Evolutionary conservation across 2,888 invertebrate species (phyloP).

Genomic region (Hemaris fuciformis): DNA sequence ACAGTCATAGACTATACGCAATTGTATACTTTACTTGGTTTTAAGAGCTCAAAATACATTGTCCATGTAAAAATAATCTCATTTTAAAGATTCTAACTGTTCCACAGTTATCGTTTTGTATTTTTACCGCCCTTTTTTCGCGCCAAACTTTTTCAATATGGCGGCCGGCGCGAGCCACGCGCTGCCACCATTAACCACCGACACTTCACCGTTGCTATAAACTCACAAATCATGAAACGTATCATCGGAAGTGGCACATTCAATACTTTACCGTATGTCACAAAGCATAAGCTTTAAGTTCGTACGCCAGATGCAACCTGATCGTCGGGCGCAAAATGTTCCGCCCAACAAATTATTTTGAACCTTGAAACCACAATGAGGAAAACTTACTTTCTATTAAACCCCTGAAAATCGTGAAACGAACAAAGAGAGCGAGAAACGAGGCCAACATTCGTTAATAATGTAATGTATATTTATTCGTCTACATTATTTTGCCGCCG

Average conservation of each 20-base stretch:
- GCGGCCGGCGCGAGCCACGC: conserved; percentile 74
- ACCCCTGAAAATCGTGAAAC: conserved; percentile 66
- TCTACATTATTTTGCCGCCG: conserved; percentile 70
- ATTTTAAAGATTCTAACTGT: conserved; percentile 29
- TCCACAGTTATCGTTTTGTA: conserved; percentile 40
- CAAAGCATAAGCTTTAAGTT: conserved; percentile 48
- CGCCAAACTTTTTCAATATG: conserved; percentile 81
- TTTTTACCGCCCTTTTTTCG: conserved; percentile 66
- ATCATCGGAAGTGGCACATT: conserved; percentile 47
- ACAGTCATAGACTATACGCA: not conserved
- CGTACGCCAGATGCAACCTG: conserved; percentile 34
- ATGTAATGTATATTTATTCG: conserved; percentile 81
- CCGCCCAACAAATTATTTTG: conserved; percentile 67
- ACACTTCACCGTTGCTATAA: conserved; percentile 81
- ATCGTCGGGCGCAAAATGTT: conserved; percentile 64
- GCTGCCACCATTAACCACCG: conserved; percentile 80
- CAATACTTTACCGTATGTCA: conserved; percentile 49
- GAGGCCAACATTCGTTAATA: conserved; percentile 81
- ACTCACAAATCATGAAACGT: conserved; percentile 82
- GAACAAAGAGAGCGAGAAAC: conserved; percentile 81
- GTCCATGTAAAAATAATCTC: conserved; percentile 21
- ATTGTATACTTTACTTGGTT: not conserved
- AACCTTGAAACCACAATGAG: conserved; percentile 62
- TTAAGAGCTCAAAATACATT: not conserved
- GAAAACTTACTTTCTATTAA: conserved; percentile 73